A percentile compares a stretch with the other conserved stretches of the same genome.
Evolutionary conservation across 2,113 vertebrate species (phyloP).

Genomic region (cat (Felis catus)): F.catus_Fca126_mat1.0 CM031415.1:58676501-58677000

Average conservation of each 20-base stretch:
- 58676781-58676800: neutral
- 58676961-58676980: neutral
- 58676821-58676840: conserved; percentile 95
- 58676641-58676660: conserved; percentile 51
- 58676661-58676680: conserved; percentile 17
- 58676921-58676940: neutral
- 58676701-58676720: neutral
- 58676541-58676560: neutral
- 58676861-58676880: conserved; percentile 88
- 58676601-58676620: neutral
- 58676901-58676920: conserved; percentile 84
- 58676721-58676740: neutral
- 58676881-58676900: conserved; percentile 97
- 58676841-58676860: conserved; percentile 93
- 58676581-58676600: neutral
- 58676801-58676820: conserved; percentile 91
- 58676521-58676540: neutral
- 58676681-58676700: neutral
- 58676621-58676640: neutral
- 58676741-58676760: neutral
- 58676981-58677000: neutral
- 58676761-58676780: neutral
- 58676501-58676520: neutral
- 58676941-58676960: neutral
- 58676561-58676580: neutral